Evolutionary conservation across 2,888 invertebrate genomes (phyloP).

Genomic region (Nomada ruficornis): DNA sequence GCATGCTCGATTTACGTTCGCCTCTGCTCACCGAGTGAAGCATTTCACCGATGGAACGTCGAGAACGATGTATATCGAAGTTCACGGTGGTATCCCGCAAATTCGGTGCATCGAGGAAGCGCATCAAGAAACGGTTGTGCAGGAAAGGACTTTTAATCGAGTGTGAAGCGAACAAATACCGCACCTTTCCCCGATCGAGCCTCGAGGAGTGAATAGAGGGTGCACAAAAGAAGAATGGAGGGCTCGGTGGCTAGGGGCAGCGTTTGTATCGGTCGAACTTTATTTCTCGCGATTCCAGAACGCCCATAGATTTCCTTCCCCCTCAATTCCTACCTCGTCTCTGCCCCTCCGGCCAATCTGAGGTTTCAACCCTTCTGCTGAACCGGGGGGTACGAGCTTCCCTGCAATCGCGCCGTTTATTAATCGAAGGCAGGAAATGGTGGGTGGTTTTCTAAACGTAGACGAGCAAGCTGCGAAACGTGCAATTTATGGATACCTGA

Average conservation of each 20-base stretch:
- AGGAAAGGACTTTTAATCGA: constrained; percentile 66
- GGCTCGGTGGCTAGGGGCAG: not conserved
- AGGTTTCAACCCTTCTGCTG: constrained; percentile 16
- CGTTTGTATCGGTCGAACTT: constrained; percentile 42
- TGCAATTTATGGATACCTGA: constrained; percentile 43
- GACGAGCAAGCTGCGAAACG: constrained; percentile 53
- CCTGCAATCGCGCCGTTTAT: constrained; percentile 43
- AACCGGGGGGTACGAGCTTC: constrained; percentile 29
- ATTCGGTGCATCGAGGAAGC: constrained; percentile 37
- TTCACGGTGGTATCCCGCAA: constrained; percentile 29
- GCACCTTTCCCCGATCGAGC: constrained; percentile 27
- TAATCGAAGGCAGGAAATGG: constrained; percentile 56
- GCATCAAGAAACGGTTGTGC: constrained; percentile 30
- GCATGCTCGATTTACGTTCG: constrained; percentile 64
- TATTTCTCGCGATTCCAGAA: constrained; percentile 52
- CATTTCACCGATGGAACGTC: not conserved
- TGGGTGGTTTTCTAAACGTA: constrained; percentile 37
- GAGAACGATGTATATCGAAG: constrained; percentile 8
- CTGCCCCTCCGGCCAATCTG: not conserved
- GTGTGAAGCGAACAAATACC: constrained; percentile 68
- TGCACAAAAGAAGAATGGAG: constrained; percentile 34
- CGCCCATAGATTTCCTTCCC: constrained; percentile 47
- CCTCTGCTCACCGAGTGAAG: not conserved
- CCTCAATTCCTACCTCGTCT: constrained; percentile 45
- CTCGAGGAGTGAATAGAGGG: constrained; percentile 42